Conservation (phyloP, 2,888 invertebrate genomes). For the Nezara viridula region DNA sequence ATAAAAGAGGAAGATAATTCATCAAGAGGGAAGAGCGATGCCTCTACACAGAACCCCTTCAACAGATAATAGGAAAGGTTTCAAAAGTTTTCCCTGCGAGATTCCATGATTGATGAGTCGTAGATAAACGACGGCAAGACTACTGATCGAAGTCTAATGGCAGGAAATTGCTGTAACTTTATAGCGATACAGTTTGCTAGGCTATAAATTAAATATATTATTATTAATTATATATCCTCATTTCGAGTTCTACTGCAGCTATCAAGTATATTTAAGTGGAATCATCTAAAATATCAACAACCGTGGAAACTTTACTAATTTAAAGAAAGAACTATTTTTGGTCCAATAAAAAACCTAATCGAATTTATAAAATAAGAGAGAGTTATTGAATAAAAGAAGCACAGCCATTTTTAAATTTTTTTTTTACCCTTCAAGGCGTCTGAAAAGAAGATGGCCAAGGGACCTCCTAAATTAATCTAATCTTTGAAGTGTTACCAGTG, state of each 20-base stretch:
- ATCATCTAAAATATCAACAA: neutral
- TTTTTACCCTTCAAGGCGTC: no score
- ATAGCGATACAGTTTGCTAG: neutral
- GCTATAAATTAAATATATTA: neutral
- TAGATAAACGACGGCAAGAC: neutral
- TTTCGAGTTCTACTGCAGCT: neutral
- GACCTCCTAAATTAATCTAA: no score
- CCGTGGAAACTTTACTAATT: no score
- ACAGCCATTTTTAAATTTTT: no score
- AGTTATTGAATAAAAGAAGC: no score
- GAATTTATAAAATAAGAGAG: no score
- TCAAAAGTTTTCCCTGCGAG: conserved; percentile 44
- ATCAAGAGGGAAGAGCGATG: conserved; percentile 7
- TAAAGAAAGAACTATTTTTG: no score
- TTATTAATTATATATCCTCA: neutral
- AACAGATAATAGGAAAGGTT: conserved; percentile 31
- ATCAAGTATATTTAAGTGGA: neutral
- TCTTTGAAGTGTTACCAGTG: no score
- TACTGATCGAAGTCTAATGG: conserved; percentile 2
- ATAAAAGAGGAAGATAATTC: conserved; percentile 24
- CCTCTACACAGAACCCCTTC: neutral
- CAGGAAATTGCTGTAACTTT: neutral
- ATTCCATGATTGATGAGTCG: conserved; percentile 21
- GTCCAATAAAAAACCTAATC: neutral
- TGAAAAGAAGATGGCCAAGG: no score